A percentile compares a stretch with the other conserved stretches of the same genome.
Conservation (phyloP, 2,113 vertebrate species). For the Carassius carassius region DNA sequence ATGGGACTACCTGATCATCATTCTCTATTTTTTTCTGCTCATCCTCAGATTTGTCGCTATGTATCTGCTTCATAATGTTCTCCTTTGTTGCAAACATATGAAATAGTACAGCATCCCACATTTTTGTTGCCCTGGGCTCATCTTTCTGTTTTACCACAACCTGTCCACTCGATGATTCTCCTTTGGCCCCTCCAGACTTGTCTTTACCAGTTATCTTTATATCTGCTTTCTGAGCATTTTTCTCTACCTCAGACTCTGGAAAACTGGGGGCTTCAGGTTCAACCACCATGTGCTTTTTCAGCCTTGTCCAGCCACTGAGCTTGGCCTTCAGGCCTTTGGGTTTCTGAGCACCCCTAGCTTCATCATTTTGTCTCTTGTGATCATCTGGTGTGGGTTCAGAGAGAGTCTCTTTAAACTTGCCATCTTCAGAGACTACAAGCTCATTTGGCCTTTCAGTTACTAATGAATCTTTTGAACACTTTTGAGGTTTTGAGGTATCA, state of each 20-base stretch:
- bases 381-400: background rate
- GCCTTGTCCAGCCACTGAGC: constrained; percentile 83
- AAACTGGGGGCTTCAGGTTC: constrained; percentile 73
- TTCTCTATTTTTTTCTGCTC: constrained; percentile 61
- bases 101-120: constrained; percentile 94
- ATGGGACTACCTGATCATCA: constrained; percentile 60
- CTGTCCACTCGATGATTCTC: constrained; percentile 50
- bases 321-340: constrained; percentile 69
- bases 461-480: background rate
- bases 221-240: constrained; percentile 42
- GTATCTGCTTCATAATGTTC: constrained; percentile 72
- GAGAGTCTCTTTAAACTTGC: background rate
- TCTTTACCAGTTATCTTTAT: constrained; percentile 24
- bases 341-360: constrained; percentile 56
- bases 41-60: constrained; percentile 59
- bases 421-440: background rate
- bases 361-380: background rate
- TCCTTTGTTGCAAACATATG: constrained; percentile 82
- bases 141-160: constrained; percentile 60
- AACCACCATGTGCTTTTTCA: constrained; percentile 87
- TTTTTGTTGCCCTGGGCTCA: constrained; percentile 76
- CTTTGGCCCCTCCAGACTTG: constrained; percentile 19
- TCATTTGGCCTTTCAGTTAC: background rate
- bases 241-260: constrained; percentile 61
- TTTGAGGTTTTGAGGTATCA: background rate